Evolutionary conservation across 2,797 vertebrate species (phyloP), one percentile per base, ranked within the genome.

Genomic region (Galaxias olidus): DNA sequence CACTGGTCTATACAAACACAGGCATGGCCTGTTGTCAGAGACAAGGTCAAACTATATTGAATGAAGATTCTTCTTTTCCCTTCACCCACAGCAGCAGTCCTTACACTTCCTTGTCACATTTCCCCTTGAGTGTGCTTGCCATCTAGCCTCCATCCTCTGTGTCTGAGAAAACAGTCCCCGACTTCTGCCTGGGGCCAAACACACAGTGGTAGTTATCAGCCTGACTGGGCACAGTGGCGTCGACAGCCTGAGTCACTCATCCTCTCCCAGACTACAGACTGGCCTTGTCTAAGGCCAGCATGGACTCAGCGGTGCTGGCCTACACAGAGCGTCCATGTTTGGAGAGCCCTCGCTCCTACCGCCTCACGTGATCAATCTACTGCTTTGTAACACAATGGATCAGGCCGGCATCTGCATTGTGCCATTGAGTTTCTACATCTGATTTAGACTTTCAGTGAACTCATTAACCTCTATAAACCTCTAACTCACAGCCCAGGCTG

Each of bases 201-300:
- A 11, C 30, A 61, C 44, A 58, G 53, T 14, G 12, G 17, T 45
- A 51, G 65, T 60, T 61, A 50, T 12, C 44, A 64, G 40, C 56
- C 53, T 15, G 51, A 61, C 60, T 52, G 66, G 70, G 46, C 56
- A 55, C 52, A 47, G 54, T 17, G 54, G 52, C 63, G 65, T 76
- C 67, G 67, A 59, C 59, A 65, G 15, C 30, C 59, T 46, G 63
- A 76, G 61, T 79, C 74, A 64, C 47, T 49, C 7, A 20, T 59
- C 63, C 66, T 44, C 47, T 54, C 45, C 15, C 20, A 50, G 45
- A 68, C 51, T 11, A 52, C 55, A 64, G 14, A 1, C 30, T 14
- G 7, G 43, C 18, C 11, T 19, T 57, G 42, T 10, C 15, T n/a
- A n/a, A 30, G 45, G 15, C 20, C 15, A 50, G 14, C 15, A 51